Base-by-base conservation (phyloP, 2,888 invertebrate genomes). In the Caenorhabditis sp. region DNA sequence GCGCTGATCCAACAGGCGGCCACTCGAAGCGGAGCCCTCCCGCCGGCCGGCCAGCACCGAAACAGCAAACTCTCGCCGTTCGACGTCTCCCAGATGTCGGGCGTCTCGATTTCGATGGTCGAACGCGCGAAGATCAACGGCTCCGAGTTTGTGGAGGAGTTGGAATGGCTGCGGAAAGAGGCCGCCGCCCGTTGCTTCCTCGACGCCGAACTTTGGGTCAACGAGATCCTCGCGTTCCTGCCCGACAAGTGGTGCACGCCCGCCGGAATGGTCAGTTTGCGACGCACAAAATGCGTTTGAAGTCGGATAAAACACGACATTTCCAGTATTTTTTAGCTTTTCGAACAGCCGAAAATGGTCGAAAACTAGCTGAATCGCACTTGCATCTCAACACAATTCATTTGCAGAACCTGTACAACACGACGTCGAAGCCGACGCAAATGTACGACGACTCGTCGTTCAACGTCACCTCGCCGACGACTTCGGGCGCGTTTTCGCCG, bases 131-230 rank as follows among this genome's bases (percentile, higher is more conserved):
- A 66, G 35, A 66, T 84, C 43, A 62, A 78, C 17, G 75, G 76
- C 8, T 24, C 35, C 9, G 61, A 70, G 17, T 76, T 85, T 20
- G 63, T 81, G 4, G 53, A 63, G 2, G 85, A 87, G 30, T 62
- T 87, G 45, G 61, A 66, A 15, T 87, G 86, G 86, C 78, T 87
- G 15, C 58, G 71, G 13, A 71, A 76, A 9, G 81, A 85, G 56
- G 79, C 63, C 62, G 77, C 27, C n/a, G 70, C 52, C 61, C 84
- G 55, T 48, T 85, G 83, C 45, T 74, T 87, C 22, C 62, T 80
- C 37, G 86, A 86, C 35, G 79, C 78, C 13, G 68, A 78, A 17
- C 55, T 73, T 37, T 86, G 86, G 78, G 41, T 50, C 0, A 66
- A 66, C 35, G 78, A 78, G 32, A 45, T 78, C 32, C 35, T 78